These are phyloP conservation scores for Rhyacophila brunnea DNA, from an alignment of 1,140 invertebrate species.

Conservation along the genomic window DNA sequence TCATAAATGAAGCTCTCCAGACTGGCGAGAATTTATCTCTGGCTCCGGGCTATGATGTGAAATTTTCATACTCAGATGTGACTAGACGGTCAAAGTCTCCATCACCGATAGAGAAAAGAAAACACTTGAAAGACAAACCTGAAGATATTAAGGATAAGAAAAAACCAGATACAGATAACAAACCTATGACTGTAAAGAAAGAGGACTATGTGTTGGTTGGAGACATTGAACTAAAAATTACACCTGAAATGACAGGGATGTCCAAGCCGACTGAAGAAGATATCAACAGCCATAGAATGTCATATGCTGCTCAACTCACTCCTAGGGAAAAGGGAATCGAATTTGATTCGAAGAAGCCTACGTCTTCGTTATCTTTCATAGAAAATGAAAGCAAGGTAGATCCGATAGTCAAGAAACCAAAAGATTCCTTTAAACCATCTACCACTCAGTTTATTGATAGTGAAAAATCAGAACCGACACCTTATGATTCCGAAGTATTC, in stretches of 20 bases:
- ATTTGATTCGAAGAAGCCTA: not conserved
- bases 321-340: not conserved
- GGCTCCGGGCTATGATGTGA: constrained; percentile 29
- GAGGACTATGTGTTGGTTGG: constrained; percentile 27
- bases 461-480: constrained; percentile 43
- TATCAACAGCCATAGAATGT: constrained; percentile 6
- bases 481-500: constrained; percentile 45
- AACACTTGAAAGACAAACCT: constrained; percentile 1
- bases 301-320: not conserved
- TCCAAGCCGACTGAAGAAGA: constrained; percentile 1
- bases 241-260: constrained; percentile 1
- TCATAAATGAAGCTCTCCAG: constrained; percentile 8
- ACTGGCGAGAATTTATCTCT: not conserved
- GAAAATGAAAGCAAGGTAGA: constrained; percentile 8
- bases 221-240: constrained; percentile 29
- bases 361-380: constrained; percentile 10
- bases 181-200: not conserved
- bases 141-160: constrained; percentile 37
- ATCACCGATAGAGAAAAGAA: constrained; percentile 41
- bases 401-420: not conserved
- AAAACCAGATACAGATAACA: constrained; percentile 38
- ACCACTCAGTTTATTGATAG: constrained; percentile 41
- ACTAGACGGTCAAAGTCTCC: constrained; percentile 53
- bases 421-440: constrained; percentile 41
- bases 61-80: constrained; percentile 51